Evolutionary conservation across 2,888 invertebrate genomes (phyloP), one percentile per base, ranked within the genome.

Genomic region (Busseola fusca): DNA sequence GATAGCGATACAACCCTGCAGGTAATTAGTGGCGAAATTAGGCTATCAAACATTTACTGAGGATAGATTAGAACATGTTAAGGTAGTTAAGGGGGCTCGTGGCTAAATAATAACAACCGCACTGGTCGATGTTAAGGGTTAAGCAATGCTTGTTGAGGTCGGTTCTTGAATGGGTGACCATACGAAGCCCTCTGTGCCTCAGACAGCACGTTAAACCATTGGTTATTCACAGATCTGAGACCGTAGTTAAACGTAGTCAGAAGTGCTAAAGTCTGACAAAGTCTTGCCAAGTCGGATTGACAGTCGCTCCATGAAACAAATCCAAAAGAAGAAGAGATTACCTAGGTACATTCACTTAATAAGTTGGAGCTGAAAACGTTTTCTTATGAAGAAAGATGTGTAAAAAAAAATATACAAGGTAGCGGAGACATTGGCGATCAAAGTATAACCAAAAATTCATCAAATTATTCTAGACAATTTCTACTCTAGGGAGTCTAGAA

Each of bases 1-100:
- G 89, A 92, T 88, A 90, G 91, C 89, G 87, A 84, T 86, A 84
- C 68, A 52, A 30, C 64, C 68, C 54, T 57, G 50, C 58, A 83
- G 64, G 80, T 77, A 77, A 84, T 85, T 86, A 82, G 79, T 57
- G 72, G 72, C 56, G 48, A 78, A 84, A 88, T 88, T 84, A 81
- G 72, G 74, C 75, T 69, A 86, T 87, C 80, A 80, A 84, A 84
- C 83, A 81, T 78, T 82, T 64, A 83, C 74, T 42, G 48, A 42
- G 42, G 40, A 18, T 62, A 56, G 25, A 48, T 18, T 62, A 56
- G 25, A 48, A 60, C 30, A 54, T 62, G 9, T 30, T 50, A 63
- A 10, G 14, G 25, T 30, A n/a, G 52, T 50, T 34, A 21, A 37
- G 45, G 18, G 21, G 56, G 10, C 30, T 56, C 21, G 21, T 56